Evolutionary conservation across 1,140 invertebrate species (phyloP).

Genomic region (Trypoxylus dichotomus): DNA sequence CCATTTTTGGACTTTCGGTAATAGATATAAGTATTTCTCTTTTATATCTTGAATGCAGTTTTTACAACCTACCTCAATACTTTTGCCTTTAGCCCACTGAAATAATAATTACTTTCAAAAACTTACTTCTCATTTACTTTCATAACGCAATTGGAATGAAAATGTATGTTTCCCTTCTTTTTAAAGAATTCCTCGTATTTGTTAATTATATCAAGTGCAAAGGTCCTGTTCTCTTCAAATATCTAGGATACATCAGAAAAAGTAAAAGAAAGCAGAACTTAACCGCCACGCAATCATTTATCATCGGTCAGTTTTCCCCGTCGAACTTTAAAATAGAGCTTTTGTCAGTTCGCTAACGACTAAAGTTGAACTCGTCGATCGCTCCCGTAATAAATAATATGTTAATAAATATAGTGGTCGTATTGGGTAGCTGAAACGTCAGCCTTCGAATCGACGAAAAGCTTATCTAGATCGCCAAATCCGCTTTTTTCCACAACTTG

Average conservation of each 20-base stretch:
- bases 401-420: conserved; percentile 22
- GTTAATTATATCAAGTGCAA: neutral
- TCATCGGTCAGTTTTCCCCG: conserved; percentile 15
- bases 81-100: no score
- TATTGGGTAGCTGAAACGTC: neutral
- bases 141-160: no score
- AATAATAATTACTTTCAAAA: no score
- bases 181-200: neutral
- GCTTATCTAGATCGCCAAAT: conserved; percentile 8
- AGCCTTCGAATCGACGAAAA: neutral
- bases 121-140: no score
- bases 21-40: no score
- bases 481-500: conserved; percentile 5
- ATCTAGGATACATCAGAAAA: neutral
- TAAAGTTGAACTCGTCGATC: conserved; percentile 3
- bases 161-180: no score
- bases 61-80: no score
- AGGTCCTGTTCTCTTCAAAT: neutral
- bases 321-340: neutral
- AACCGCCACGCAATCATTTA: neutral
- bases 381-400: conserved; percentile 1
- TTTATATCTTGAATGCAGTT: no score
- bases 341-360: conserved; percentile 15
- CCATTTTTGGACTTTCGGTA: no score
- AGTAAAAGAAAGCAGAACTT: neutral